A percentile compares a stretch with the other conserved stretches of the same genome.
phyloP scores from a whole-genome alignment of 1,140 invertebrate genomes.

The Pseudomyrmex flavicornis region DNA sequence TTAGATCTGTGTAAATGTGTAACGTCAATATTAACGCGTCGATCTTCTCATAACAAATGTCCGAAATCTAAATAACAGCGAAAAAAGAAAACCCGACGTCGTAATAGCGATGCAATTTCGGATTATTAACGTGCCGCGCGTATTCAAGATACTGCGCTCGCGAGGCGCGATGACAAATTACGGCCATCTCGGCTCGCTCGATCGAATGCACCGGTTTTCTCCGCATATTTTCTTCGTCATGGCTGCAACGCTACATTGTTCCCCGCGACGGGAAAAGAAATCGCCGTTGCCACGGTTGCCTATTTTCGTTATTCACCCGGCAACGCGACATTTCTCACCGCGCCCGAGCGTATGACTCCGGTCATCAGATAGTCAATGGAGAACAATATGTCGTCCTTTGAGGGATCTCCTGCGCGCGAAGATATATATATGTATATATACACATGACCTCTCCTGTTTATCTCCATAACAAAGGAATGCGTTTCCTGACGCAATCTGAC shows the following conservation, averaged over 20 bases:
- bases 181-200: slow-evolving; percentile 27
- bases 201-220: slow-evolving; percentile 60
- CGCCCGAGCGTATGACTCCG: slow-evolving; percentile 18
- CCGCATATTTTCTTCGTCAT: slow-evolving; percentile 53
- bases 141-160: slow-evolving; percentile 25
- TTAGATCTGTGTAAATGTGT: too few relatives aligned
- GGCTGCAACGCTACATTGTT: slow-evolving; percentile 62
- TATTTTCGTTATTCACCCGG: slow-evolving; percentile 72
- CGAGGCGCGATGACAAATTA: slow-evolving; percentile 37
- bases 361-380: slow-evolving; percentile 68
- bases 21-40: too few relatives aligned
- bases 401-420: slow-evolving; percentile 40
- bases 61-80: too few relatives aligned
- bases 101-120: slow-evolving; percentile 4
- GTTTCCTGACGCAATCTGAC: not conserved
- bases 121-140: slow-evolving; percentile 33
- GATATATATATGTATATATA: not conserved
- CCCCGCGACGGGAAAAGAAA: slow-evolving; percentile 62
- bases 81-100: not conserved
- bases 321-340: slow-evolving; percentile 67
- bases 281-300: slow-evolving; percentile 57
- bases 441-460: not conserved
- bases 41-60: too few relatives aligned
- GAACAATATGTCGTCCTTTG: slow-evolving; percentile 68
- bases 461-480: slow-evolving; percentile 26